Conservation (phyloP, 2,888 invertebrate genomes). For the Eucera pruinosa region DNA sequence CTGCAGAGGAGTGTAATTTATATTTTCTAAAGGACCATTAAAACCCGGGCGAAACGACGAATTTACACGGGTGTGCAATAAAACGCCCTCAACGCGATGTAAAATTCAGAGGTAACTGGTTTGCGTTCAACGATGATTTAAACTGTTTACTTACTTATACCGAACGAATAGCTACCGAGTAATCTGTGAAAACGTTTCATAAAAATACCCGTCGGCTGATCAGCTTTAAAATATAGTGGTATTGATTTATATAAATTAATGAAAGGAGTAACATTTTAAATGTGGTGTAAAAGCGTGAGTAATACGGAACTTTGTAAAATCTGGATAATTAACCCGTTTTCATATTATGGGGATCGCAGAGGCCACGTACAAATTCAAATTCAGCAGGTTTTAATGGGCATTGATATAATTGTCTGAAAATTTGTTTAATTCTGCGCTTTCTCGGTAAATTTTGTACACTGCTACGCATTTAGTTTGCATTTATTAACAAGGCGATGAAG, state of each 20-base stretch:
- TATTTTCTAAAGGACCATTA: conserved; percentile 51
- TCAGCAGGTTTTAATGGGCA: too few species aligned
- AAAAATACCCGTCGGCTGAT: not conserved
- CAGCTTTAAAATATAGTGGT: not conserved
- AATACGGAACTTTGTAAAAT: too few species aligned
- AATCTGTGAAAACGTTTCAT: conserved; percentile 2
- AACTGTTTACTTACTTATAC: conserved; percentile 38
- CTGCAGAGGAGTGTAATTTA: conserved; percentile 36
- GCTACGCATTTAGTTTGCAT: too few species aligned
- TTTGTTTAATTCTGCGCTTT: too few species aligned
- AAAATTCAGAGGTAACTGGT: conserved; percentile 34
- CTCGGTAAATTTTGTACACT: too few species aligned
- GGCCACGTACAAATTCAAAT: too few species aligned
- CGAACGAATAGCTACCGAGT: conserved; percentile 21
- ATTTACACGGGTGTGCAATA: conserved; percentile 23
- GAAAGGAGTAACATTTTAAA: not conserved
- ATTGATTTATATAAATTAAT: conserved; percentile 1
- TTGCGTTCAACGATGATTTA: conserved; percentile 25
- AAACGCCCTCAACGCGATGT: conserved; percentile 24
- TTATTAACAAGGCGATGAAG: too few species aligned
- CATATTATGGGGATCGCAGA: too few species aligned
- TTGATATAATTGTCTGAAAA: too few species aligned
- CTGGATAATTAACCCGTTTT: too few species aligned
- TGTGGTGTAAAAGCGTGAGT: too few species aligned
- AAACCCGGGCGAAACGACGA: conserved; percentile 28